Conservation (phyloP, 1,140 invertebrate species). For the Cyrtorhinus lividipennis region DNA sequence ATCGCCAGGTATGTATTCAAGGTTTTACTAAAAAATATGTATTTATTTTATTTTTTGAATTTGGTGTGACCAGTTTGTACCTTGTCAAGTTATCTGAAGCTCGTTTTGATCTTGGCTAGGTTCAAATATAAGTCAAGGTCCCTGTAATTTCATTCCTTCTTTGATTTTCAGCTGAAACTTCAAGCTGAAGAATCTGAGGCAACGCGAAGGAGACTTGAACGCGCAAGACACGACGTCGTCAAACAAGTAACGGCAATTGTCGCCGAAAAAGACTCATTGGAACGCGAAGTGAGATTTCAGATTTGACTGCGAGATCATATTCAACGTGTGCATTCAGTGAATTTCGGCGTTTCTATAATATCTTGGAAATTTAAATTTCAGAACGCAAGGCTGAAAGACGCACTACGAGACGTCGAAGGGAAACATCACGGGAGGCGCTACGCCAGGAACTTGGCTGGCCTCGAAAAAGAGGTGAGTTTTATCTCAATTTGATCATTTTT, state of each 20-base stretch:
- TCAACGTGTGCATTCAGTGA: not conserved
- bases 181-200: constrained; percentile 41
- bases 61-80: not conserved
- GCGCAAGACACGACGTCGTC: constrained; percentile 41
- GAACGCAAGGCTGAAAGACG: constrained; percentile 27
- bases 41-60: not conserved
- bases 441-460: constrained; percentile 22
- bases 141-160: too few species aligned
- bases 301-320: not conserved
- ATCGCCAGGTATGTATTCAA: constrained; percentile 30
- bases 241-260: constrained; percentile 42
- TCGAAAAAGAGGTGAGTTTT: constrained; percentile 27
- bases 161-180: constrained; percentile 33
- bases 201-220: constrained; percentile 38
- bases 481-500: not conserved
- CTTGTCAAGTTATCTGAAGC: not conserved
- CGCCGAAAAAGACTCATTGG: constrained; percentile 40
- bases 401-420: constrained; percentile 26
- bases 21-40: not conserved
- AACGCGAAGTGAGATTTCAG: constrained; percentile 36
- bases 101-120: too few species aligned
- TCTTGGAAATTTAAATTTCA: constrained; percentile 11
- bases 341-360: not conserved
- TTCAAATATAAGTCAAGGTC: too few species aligned
- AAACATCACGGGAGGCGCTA: constrained; percentile 20